Percentiles rank a stretch among this genome's conserved stretches.
These are phyloP conservation scores for Limnephilus marmoratus DNA, from an alignment of 2,888 invertebrate species.

Conservation along the genomic window DNA sequence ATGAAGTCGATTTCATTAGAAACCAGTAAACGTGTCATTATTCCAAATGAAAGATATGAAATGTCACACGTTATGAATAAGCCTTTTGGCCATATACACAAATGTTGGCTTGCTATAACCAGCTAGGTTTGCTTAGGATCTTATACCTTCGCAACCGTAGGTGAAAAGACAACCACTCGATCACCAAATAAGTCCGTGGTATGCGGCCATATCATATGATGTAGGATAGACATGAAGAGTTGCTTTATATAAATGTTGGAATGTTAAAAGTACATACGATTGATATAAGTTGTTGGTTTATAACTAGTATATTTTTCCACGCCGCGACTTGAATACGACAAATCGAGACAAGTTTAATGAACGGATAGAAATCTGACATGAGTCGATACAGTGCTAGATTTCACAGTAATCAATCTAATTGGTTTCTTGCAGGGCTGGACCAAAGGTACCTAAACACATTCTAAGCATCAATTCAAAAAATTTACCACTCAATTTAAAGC, in stretches of 20 bases:
- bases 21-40: neutral
- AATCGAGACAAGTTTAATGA: slow-evolving; percentile 12
- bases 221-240: neutral
- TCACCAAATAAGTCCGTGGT: neutral
- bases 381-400: slow-evolving; percentile 12
- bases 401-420: slow-evolving; percentile 20
- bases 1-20: neutral
- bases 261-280: neutral
- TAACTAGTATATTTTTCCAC: neutral
- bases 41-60: neutral
- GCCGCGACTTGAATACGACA: neutral
- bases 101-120: neutral
- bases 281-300: neutral
- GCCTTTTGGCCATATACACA: neutral
- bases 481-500: neutral
- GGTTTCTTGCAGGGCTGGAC: neutral
- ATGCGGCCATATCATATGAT: neutral
- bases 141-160: neutral
- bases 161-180: neutral
- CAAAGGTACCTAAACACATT: neutral
- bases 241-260: neutral
- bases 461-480: neutral
- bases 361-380: slow-evolving; percentile 14
- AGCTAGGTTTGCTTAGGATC: neutral
- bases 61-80: neutral